Percentiles rank a stretch among this genome's conserved stretches.
Evolutionary conservation across 2,797 vertebrate species (phyloP).

Genomic region (Hemibagrus guttatus): DNA sequence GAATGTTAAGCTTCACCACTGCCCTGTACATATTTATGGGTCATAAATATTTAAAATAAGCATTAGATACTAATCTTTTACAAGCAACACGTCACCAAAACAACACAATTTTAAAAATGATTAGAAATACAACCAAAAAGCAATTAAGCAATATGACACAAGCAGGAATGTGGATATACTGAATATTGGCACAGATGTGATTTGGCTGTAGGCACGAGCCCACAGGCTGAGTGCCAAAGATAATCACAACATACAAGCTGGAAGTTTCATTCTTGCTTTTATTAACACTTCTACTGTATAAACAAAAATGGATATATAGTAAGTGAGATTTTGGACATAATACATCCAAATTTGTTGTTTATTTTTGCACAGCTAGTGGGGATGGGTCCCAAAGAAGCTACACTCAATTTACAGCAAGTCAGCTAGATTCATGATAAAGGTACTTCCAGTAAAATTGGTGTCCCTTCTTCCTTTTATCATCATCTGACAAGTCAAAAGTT

Average conservation of each 20-base stretch:
- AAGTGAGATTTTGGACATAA: too few relatives aligned
- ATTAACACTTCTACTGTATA: background rate
- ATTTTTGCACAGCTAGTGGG: background rate
- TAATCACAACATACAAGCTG: background rate
- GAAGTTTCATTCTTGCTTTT: background rate
- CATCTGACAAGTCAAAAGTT: too few relatives aligned
- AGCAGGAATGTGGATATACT: too few relatives aligned
- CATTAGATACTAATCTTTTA: background rate
- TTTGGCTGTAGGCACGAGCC: too few relatives aligned
- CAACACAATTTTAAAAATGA: background rate
- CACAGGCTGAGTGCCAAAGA: too few relatives aligned
- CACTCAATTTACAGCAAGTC: too few relatives aligned
- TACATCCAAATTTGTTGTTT: background rate
- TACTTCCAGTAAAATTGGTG: background rate
- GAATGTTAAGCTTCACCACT: background rate
- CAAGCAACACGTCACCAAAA: background rate
- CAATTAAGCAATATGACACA: background rate
- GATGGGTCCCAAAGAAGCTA: too few relatives aligned
- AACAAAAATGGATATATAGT: background rate
- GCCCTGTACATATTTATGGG: background rate
- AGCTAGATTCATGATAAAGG: background rate
- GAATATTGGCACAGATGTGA: too few relatives aligned
- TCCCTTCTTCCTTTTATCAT: background rate
- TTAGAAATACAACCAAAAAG: background rate
- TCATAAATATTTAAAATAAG: background rate